These are phyloP conservation scores for Calameuta idolon DNA, from an alignment of 2,888 invertebrate genomes.

Conservation along the genomic window DNA sequence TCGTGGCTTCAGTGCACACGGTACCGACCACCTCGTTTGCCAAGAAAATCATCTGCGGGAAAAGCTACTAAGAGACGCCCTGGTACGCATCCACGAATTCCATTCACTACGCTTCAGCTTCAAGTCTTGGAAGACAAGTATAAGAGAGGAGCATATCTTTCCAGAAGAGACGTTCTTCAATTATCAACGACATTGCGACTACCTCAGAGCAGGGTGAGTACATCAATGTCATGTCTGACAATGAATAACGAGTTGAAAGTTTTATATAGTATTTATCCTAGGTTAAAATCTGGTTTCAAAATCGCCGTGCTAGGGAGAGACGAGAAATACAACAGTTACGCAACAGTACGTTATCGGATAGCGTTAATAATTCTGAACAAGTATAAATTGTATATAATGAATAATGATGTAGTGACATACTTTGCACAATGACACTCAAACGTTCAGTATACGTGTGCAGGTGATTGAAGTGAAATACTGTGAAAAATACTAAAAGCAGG, in stretches of 20 bases:
- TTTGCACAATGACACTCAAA: not conserved
- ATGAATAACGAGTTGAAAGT: not conserved
- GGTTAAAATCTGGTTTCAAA: constrained; percentile 84
- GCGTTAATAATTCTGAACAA: not conserved
- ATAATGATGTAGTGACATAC: not conserved
- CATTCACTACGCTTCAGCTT: constrained; percentile 79
- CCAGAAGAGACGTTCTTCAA: constrained; percentile 75
- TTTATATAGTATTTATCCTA: constrained; percentile 32
- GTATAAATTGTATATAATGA: not conserved
- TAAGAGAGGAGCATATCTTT: constrained; percentile 76
- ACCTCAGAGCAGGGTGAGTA: constrained; percentile 76
- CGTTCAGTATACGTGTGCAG: not conserved
- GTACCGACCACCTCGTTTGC: constrained; percentile 79
- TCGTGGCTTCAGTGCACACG: constrained; percentile 79
- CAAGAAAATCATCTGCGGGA: constrained; percentile 69
- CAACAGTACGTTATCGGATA: not conserved
- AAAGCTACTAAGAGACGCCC: constrained; percentile 50
- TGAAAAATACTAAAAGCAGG: not conserved
- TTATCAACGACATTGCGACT: constrained; percentile 75
- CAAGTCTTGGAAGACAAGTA: constrained; percentile 78
- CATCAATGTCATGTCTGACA: not conserved
- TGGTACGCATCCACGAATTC: constrained; percentile 71
- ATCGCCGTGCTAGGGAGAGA: constrained; percentile 80
- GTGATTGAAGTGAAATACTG: not conserved
- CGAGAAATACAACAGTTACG: constrained; percentile 68